These are phyloP conservation scores for Artibeus jamaicensis DNA, from an alignment of 2,797 vertebrate genomes.

Conservation along the genomic window DNA sequence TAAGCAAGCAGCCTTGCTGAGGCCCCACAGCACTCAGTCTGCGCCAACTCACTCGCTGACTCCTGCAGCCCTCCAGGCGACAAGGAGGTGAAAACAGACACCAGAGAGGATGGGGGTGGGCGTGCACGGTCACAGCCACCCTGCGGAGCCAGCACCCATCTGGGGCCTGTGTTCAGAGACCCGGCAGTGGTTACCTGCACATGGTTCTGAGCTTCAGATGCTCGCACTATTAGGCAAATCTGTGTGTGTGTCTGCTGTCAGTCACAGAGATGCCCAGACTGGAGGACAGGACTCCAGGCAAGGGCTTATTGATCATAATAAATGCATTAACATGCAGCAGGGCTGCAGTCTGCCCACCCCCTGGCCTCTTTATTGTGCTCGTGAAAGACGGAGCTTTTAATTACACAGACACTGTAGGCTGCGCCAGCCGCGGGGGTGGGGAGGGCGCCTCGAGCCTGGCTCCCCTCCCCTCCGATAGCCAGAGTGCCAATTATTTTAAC, in stretches of 20 bases:
- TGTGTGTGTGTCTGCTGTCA: neutral
- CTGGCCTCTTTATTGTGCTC: conserved; percentile 82
- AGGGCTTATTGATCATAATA: conserved; percentile 79
- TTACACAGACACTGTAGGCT: conserved; percentile 83
- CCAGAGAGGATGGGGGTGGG: no score
- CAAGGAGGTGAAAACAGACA: neutral
- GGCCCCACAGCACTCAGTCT: neutral
- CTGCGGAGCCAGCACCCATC: neutral
- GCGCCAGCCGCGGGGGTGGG: conserved; percentile 74
- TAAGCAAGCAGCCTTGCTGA: neutral
- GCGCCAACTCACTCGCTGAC: neutral
- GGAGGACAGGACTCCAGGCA: conserved; percentile 54
- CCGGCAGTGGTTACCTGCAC: neutral
- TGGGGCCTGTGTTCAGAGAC: neutral
- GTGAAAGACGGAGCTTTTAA: conserved; percentile 86
- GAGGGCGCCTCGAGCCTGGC: conserved; percentile 82
- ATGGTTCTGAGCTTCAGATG: neutral
- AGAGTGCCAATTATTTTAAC: conserved; percentile 86
- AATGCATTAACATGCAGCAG: conserved; percentile 80
- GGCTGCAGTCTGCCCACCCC: conserved; percentile 79
- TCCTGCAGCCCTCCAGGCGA: rapidly evolving
- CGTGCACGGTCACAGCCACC: rapidly evolving
- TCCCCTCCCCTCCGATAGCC: conserved; percentile 81
- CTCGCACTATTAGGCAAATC: neutral
- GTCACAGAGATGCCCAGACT: conserved; percentile 52